Percentiles rank a stretch among this genome's conserved stretches.
Evolutionary conservation across 2,797 vertebrate genomes (phyloP).

Genomic region (Taeniopygia guttata): DNA sequence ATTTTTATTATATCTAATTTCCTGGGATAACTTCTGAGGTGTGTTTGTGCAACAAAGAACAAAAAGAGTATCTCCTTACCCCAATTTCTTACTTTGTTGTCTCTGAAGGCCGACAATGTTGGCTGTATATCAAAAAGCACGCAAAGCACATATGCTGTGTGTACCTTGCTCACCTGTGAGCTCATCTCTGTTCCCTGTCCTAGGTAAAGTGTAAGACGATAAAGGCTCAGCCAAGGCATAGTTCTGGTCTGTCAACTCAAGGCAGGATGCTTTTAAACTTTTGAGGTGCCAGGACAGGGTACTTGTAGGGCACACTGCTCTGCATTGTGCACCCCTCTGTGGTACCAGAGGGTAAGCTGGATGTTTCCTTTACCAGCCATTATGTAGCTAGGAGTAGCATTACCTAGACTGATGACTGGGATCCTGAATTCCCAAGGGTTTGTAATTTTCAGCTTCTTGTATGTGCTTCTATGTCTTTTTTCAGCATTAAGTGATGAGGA

Average conservation of each 20-base stretch:
- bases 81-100: not conserved
- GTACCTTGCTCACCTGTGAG: not conserved
- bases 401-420: not conserved
- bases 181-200: not conserved
- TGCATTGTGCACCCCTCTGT: not conserved
- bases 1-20: not conserved
- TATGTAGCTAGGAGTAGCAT: not conserved
- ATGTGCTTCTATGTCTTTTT: not conserved
- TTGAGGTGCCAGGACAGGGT: not conserved
- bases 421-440: not conserved
- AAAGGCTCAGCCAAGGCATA: not conserved
- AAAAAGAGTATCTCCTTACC: not conserved
- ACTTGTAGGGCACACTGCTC: not conserved
- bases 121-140: not conserved
- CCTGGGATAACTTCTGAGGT: not conserved
- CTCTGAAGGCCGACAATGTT: not conserved
- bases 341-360: not conserved
- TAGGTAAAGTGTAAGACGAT: not conserved
- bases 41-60: not conserved
- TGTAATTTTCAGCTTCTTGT: not conserved
- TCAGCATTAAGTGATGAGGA: conserved; percentile 84
- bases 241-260: not conserved
- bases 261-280: not conserved
- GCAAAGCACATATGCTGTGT: not conserved
- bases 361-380: not conserved